These are phyloP conservation scores for Ooceraea biroi DNA, from an alignment of 1,140 invertebrate genomes.

Conservation along the genomic window DNA sequence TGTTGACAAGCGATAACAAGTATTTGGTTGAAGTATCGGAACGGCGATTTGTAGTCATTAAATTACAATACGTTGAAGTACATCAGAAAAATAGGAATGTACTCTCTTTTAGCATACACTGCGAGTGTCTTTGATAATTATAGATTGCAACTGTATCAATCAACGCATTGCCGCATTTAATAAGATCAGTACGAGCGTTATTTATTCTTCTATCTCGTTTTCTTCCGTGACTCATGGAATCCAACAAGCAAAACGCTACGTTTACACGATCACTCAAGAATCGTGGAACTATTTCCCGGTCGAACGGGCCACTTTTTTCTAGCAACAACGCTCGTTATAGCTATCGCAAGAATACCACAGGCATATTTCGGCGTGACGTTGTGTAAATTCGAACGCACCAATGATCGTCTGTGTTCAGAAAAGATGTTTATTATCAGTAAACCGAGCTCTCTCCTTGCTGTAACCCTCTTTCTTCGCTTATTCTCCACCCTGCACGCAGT, in stretches of 20 bases:
- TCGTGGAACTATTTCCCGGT: conserved; percentile 7
- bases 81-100: background rate
- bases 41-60: background rate
- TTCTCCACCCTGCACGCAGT: conserved; percentile 33
- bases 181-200: background rate
- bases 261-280: conserved; percentile 12
- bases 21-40: background rate
- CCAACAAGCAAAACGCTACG: background rate
- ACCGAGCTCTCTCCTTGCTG: conserved; percentile 61
- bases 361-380: conserved; percentile 33
- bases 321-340: background rate
- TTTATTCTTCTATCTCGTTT: background rate
- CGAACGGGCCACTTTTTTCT: background rate
- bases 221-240: background rate
- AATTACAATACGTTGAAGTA: background rate
- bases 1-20: background rate
- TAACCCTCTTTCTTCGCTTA: conserved; percentile 21
- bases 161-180: background rate
- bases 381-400: conserved; percentile 50
- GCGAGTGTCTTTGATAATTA: background rate
- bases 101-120: background rate
- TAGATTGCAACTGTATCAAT: background rate
- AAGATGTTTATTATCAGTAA: conserved; percentile 77
- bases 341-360: conserved; percentile 16
- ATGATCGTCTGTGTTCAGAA: conserved; percentile 61